phyloP scores from a whole-genome alignment of 2,797 vertebrate genomes.

The Gallirallus australis region DNA sequence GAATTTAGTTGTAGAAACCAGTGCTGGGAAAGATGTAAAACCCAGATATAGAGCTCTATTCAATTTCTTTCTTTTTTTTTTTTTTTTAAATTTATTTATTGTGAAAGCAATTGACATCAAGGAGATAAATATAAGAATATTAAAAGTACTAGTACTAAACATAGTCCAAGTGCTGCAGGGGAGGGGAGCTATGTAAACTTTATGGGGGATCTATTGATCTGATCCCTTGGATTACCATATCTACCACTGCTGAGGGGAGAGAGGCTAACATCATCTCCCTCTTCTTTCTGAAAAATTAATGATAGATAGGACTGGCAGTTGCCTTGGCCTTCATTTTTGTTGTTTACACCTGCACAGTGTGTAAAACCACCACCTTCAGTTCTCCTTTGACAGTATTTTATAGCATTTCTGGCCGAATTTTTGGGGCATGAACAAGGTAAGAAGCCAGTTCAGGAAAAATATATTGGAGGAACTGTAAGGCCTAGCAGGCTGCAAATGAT shows the following conservation, averaged over 20 bases:
- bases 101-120: neutral
- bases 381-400: neutral
- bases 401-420: neutral
- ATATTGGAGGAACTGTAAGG: neutral
- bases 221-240: neutral
- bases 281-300: neutral
- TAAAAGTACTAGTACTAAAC: neutral
- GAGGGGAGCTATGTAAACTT: neutral
- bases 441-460: neutral
- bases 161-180: neutral
- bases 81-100: neutral
- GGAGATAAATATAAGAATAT: neutral
- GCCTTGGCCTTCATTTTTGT: neutral
- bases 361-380: neutral
- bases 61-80: neutral
- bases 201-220: neutral
- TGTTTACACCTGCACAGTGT: neutral
- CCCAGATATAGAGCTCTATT: neutral
- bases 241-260: neutral
- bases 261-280: neutral
- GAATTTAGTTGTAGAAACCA: neutral
- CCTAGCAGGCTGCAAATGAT: neutral
- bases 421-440: neutral
- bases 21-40: neutral
- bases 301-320: neutral